phyloP scores from a whole-genome alignment of 2,888 invertebrate species.

The Drosophila crucigera region DNA sequence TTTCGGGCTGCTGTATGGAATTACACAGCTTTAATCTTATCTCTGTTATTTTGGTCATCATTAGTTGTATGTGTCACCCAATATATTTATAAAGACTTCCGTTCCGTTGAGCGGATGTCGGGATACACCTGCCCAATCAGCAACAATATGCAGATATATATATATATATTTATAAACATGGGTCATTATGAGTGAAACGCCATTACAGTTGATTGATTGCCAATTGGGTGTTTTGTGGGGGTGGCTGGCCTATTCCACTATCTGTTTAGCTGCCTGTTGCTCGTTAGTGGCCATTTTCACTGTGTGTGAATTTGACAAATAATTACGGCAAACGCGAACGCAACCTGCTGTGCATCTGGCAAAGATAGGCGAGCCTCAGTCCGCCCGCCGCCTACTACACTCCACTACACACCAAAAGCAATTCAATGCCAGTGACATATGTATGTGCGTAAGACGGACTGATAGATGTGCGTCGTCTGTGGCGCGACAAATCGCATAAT shows the following conservation, averaged over 20 bases:
- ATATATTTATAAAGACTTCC: conserved; percentile 67
- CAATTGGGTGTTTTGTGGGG: conserved; percentile 44
- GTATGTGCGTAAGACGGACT: conserved; percentile 49
- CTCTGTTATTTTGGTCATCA: conserved; percentile 24
- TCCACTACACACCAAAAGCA: conserved; percentile 15
- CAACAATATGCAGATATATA: conserved; percentile 40
- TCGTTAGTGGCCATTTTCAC: conserved; percentile 60
- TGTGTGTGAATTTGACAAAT: conserved; percentile 79
- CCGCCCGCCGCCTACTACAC: neutral
- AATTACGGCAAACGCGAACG: conserved; percentile 66
- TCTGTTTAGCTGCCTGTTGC: conserved; percentile 54
- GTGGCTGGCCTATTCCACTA: conserved; percentile 34
- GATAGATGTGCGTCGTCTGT: conserved; percentile 68
- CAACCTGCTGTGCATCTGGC: conserved; percentile 70
- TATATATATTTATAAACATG: conserved; percentile 36
- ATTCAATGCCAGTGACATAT: conserved; percentile 73
- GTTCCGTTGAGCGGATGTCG: conserved; percentile 57
- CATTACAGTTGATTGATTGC: conserved; percentile 80
- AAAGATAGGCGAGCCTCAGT: conserved; percentile 38
- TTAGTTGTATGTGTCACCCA: conserved; percentile 47
- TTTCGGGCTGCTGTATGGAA: conserved; percentile 55
- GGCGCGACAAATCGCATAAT: conserved; percentile 81
- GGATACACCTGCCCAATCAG: conserved; percentile 45
- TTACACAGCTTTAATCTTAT: conserved; percentile 56
- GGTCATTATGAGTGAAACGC: conserved; percentile 47